phyloP scores from a whole-genome alignment of 1,140 invertebrate species.

The Drosophila ironensis region DNA sequence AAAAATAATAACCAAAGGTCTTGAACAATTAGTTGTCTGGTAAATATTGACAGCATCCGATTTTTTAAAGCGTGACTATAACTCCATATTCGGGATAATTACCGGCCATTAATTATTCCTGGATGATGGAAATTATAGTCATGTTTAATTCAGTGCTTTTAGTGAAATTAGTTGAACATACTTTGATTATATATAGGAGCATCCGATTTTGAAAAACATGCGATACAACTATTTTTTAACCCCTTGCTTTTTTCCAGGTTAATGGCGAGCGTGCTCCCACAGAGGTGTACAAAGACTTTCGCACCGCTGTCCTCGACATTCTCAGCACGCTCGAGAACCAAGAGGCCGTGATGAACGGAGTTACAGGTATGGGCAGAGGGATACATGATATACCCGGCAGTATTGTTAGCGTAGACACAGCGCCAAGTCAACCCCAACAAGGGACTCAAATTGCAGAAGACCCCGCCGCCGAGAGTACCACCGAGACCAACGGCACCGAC shows the following conservation, averaged over 20 bases:
- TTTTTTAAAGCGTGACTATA: no score
- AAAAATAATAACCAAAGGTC: no score
- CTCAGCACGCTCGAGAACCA: slow-evolving; percentile 86
- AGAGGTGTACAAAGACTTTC: slow-evolving; percentile 91
- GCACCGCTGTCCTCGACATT: slow-evolving; percentile 87
- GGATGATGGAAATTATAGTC: no score
- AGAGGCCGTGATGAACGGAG: slow-evolving; percentile 84
- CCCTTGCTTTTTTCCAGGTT: slow-evolving; percentile 83
- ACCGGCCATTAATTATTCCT: no score
- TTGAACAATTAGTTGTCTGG: no score
- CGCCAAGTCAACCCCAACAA: slow-evolving; percentile 83
- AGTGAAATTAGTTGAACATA: no score
- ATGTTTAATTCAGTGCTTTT: no score
- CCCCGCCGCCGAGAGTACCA: not conserved
- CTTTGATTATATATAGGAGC: not conserved
- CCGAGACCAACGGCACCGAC: slow-evolving; percentile 5
- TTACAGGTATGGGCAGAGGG: slow-evolving; percentile 83
- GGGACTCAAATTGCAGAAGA: slow-evolving; percentile 71
- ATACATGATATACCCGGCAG: slow-evolving; percentile 84
- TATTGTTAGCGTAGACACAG: slow-evolving; percentile 84
- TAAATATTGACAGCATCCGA: no score
- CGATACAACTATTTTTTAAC: not conserved
- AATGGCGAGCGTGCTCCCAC: slow-evolving; percentile 92
- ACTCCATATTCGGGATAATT: no score
- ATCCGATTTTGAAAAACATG: not conserved